Percentiles rank a stretch among this genome's conserved stretches.
These are phyloP conservation scores for Galerucella calmariensis DNA, from an alignment of 2,888 invertebrate species.

Conservation along the genomic window DNA sequence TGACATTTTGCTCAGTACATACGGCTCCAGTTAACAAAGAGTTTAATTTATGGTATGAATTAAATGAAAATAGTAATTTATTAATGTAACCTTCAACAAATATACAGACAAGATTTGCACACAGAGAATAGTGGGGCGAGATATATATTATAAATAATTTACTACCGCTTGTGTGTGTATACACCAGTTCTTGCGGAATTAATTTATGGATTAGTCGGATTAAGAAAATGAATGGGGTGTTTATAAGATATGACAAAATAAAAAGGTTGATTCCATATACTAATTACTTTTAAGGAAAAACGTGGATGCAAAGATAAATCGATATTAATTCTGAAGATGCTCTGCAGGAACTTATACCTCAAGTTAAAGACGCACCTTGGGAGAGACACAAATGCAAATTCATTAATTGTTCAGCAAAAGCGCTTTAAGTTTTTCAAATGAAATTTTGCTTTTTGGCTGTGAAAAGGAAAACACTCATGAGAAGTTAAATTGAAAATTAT, in stretches of 20 bases:
- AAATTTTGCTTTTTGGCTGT: too few relatives aligned
- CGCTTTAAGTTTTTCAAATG: too few relatives aligned
- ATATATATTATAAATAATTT: constrained; percentile 20
- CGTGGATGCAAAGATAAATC: too few relatives aligned
- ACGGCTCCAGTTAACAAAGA: constrained; percentile 40
- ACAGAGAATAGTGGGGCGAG: constrained; percentile 19
- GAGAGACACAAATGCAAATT: too few relatives aligned
- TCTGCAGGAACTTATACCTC: neutral
- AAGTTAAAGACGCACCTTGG: too few relatives aligned
- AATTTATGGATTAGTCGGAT: constrained; percentile 18
- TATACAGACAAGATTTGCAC: constrained; percentile 30
- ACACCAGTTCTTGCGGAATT: constrained; percentile 18
- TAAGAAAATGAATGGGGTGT: neutral
- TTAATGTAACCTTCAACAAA: constrained; percentile 41
- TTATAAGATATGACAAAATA: neutral
- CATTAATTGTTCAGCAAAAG: too few relatives aligned
- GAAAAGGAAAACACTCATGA: too few relatives aligned
- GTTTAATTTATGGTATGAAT: constrained; percentile 41
- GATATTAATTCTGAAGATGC: too few relatives aligned
- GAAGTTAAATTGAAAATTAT: too few relatives aligned
- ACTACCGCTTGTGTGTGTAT: constrained; percentile 16
- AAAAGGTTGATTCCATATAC: neutral
- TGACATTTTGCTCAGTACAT: constrained; percentile 40
- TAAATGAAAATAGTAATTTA: constrained; percentile 41
- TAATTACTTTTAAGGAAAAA: neutral